Base-by-base conservation (phyloP, 2,797 vertebrate genomes). In the Chrosomus eos region DNA sequence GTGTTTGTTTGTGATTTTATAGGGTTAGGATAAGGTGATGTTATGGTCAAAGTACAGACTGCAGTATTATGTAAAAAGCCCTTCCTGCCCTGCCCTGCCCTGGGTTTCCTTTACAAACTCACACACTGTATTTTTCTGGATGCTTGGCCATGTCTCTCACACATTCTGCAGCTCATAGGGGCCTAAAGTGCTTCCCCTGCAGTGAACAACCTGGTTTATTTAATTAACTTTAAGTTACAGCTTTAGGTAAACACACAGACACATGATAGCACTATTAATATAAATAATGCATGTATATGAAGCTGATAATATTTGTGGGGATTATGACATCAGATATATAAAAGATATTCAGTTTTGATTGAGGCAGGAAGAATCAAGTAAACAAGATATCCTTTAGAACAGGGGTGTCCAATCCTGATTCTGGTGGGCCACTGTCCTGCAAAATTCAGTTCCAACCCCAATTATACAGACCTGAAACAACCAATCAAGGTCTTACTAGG, bases 21-120 rank as follows among this genome's bases (percentile, higher is more conserved):
- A 88, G 89, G 87, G 89, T 88, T 91, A 94, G 93, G 93, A 95
- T 95, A 91, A 80, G 91, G 94, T 94, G 92, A 94, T 94, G 88
- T 91, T 85, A 87, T 92, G 92, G 92, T 94, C 93, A 92, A 83
- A 90, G 86, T 81, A 73, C 68, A 58, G 84, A 87, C 88, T 68
- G 70, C 70, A 36, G 60, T n/a, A 83, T 86, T 88, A 88, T 51
- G 77, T 84, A 89, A 87, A 75, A 73, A 33, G 45, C 80, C 40
- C 62, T 85, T 86, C 88, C 84, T 83, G 75, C 16, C 19, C 82
- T 83, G 48, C 43, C 43, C 43, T 53, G 51, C 71, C 81, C 80
- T 78, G 76, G 18, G 28, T 55, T 38, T 48, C 28, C 26, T 45
- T 51, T 48, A 88, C 21, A 70, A 4, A 62, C 43, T 51, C 77